Evolutionary conservation across 2,113 vertebrate species (phyloP).

Genomic region (Forbesichthys papilliferus): DNA sequence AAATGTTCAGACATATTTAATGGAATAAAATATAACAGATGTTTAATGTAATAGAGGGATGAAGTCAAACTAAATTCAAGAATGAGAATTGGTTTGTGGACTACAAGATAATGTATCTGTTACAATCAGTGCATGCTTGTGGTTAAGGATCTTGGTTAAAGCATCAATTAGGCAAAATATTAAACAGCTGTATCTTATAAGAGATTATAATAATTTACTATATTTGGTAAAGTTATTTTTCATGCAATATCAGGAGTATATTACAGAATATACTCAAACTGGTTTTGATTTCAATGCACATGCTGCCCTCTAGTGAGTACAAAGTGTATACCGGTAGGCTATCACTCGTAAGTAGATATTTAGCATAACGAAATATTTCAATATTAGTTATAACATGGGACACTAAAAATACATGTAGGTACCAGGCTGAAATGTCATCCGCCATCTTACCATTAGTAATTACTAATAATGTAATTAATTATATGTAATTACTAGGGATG

Average conservation of each 20-base stretch:
- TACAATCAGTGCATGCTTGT: not conserved
- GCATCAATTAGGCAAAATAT: not conserved
- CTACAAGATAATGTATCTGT: not conserved
- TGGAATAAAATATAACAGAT: not conserved
- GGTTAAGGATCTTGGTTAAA: slow-evolving; percentile 18
- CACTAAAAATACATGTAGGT: too few species aligned
- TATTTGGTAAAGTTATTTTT: slow-evolving; percentile 7
- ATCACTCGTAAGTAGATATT: too few species aligned
- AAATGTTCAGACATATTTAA: not conserved
- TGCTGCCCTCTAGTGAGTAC: slow-evolving; percentile 58
- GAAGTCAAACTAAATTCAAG: slow-evolving; percentile 1
- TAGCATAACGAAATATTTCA: too few species aligned
- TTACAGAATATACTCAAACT: not conserved
- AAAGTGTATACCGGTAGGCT: not conserved
- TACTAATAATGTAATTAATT: too few species aligned
- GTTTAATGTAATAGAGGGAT: not conserved
- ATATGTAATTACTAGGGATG: too few species aligned
- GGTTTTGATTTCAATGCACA: slow-evolving; percentile 33
- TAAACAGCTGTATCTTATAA: not conserved
- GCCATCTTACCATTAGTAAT: too few species aligned
- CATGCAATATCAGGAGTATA: not conserved
- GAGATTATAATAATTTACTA: not conserved
- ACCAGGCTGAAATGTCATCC: too few species aligned
- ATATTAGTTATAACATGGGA: too few species aligned
- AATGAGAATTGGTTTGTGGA: not conserved